These are phyloP conservation scores for Dascyllus trimaculatus DNA, from an alignment of 2,113 vertebrate species.

Conservation along the genomic window DNA sequence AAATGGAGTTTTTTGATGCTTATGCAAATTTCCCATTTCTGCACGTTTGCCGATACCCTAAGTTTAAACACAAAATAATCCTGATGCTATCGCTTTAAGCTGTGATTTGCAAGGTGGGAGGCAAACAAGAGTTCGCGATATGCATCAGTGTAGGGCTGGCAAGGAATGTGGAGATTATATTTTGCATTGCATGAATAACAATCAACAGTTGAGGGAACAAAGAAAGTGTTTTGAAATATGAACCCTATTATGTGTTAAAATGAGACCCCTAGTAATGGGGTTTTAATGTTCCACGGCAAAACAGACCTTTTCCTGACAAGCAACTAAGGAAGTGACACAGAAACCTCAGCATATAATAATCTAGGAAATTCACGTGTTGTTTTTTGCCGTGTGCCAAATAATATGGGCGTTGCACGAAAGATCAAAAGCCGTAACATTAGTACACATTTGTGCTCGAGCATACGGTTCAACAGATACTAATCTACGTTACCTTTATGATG, in stretches of 20 bases:
- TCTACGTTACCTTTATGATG: slow-evolving; percentile 52
- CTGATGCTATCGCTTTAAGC: slow-evolving; percentile 68
- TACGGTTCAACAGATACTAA: slow-evolving; percentile 46
- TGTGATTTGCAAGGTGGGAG: slow-evolving; percentile 65
- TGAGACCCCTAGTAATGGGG: slow-evolving; percentile 74
- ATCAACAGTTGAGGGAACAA: slow-evolving; percentile 75
- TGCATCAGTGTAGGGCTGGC: slow-evolving; percentile 57
- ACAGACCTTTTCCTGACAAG: slow-evolving; percentile 62
- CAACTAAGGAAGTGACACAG: slow-evolving; percentile 55
- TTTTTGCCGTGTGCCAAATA: slow-evolving; percentile 51
- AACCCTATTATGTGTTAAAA: slow-evolving; percentile 71
- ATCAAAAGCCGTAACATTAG: slow-evolving; percentile 40
- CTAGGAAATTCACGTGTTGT: slow-evolving; percentile 56
- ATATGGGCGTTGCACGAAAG: slow-evolving; percentile 26
- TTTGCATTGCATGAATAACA: slow-evolving; percentile 75
- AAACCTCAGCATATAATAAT: slow-evolving; percentile 61
- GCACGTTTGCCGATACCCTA: slow-evolving; percentile 67
- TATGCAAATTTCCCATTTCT: slow-evolving; percentile 75
- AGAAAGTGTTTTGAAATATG: slow-evolving; percentile 76
- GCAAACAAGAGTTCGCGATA: slow-evolving; percentile 65
- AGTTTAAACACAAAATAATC: slow-evolving; percentile 80
- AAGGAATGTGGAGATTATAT: slow-evolving; percentile 68
- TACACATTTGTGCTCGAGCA: slow-evolving; percentile 33
- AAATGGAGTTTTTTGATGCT: slow-evolving; percentile 68
- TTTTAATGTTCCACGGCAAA: slow-evolving; percentile 79